Conservation (phyloP, 1,140 invertebrate genomes). For the Lamellibrachia luymesi region DNA sequence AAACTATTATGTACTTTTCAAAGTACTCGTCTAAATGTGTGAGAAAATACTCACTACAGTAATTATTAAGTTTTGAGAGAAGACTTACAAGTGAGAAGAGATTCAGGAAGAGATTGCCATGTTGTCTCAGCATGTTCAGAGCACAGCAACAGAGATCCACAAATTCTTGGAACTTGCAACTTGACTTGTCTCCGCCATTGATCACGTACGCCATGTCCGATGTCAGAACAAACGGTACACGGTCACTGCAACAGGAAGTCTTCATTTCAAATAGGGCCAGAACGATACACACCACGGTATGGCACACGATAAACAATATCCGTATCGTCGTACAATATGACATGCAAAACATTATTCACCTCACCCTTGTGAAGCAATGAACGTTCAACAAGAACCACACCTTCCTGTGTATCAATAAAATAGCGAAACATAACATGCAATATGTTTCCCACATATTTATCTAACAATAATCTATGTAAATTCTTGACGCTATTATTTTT, state of each 20-base stretch:
- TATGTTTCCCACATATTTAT: no score
- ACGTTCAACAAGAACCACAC: no score
- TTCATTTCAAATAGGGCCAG: background rate
- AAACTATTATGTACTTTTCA: background rate
- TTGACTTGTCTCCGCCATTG: conserved; percentile 92
- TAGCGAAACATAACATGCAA: no score
- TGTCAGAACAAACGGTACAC: conserved; percentile 95
- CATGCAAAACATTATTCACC: no score
- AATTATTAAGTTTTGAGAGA: background rate
- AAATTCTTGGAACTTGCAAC: conserved; percentile 92
- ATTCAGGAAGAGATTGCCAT: conserved; percentile 89
- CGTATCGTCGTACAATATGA: no score
- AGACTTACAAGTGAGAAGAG: conserved; percentile 82
- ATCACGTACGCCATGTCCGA: conserved; percentile 99
- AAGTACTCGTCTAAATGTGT: background rate
- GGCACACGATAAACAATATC: no score
- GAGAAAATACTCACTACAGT: no score
- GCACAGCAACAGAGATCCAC: conserved; percentile 96
- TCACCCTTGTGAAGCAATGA: no score
- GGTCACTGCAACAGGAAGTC: conserved; percentile 68
- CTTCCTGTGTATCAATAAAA: no score
- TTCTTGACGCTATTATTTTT: no score
- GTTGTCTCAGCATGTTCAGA: conserved; percentile 93
- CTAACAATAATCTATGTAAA: no score
- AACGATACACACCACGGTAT: no score